Evolutionary conservation across 2,888 invertebrate genomes (phyloP).

Genomic region (Dynastes hyllus): DNA sequence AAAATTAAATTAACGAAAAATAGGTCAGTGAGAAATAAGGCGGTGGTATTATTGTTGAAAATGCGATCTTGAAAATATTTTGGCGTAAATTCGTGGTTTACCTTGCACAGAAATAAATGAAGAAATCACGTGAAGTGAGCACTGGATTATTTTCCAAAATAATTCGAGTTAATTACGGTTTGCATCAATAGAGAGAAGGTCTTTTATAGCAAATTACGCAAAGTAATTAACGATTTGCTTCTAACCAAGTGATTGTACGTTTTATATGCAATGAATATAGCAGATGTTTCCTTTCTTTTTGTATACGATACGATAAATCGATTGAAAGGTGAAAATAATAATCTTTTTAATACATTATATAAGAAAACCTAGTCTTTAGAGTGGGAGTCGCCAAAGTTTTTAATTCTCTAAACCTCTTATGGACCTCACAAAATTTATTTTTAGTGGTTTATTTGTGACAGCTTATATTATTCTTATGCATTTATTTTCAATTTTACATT

Average conservation of each 20-base stretch:
- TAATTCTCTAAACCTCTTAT: no score
- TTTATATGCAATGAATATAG: not conserved
- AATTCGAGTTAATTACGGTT: not conserved
- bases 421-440: no score
- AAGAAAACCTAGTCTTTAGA: no score
- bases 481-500: no score
- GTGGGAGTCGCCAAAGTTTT: no score
- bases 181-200: not conserved
- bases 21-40: not conserved
- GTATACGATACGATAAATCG: not conserved
- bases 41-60: no score
- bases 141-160: not conserved
- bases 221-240: not conserved
- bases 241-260: not conserved
- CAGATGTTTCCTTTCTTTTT: not conserved
- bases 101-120: not conserved
- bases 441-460: no score
- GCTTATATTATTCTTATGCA: no score
- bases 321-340: not conserved
- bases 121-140: not conserved
- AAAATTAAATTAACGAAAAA: not conserved
- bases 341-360: no score
- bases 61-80: no score
- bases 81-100: no score
- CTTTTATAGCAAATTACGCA: conserved; percentile 4